Evolutionary conservation across 2,888 invertebrate genomes (phyloP).

Genomic region (Orthosia gothica): DNA sequence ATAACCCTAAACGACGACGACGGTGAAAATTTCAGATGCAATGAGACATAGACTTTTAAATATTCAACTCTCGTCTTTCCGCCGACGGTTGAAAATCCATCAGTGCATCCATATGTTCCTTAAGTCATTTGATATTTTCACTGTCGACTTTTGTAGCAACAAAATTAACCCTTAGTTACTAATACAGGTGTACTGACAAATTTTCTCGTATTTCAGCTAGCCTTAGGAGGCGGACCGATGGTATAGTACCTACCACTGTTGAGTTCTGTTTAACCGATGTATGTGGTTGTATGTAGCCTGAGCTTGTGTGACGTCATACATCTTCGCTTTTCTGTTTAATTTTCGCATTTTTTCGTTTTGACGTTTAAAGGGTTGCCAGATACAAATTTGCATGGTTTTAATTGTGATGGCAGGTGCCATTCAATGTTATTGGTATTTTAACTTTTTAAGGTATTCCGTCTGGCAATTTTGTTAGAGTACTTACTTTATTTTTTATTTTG

Average conservation of each 20-base stretch:
- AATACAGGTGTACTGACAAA: constrained; percentile 54
- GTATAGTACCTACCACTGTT: constrained; percentile 87
- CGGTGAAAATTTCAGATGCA: neutral
- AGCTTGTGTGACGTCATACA: constrained; percentile 59
- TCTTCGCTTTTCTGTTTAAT: constrained; percentile 52
- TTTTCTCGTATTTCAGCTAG: constrained; percentile 80
- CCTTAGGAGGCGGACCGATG: constrained; percentile 82
- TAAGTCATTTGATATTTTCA: neutral
- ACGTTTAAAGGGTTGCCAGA: constrained; percentile 11
- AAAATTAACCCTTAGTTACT: constrained; percentile 43
- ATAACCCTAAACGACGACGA: neutral
- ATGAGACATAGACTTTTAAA: neutral
- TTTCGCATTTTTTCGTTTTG: constrained; percentile 30
- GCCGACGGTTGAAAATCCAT: neutral
- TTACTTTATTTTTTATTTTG: no score
- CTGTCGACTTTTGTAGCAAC: neutral
- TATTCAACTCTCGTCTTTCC: neutral
- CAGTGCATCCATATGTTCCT: neutral
- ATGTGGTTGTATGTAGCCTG: constrained; percentile 64
- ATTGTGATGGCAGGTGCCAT: neutral
- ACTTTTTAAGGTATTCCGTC: neutral
- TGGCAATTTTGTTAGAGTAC: constrained; percentile 13
- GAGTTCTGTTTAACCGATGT: constrained; percentile 70
- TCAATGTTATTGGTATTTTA: neutral
- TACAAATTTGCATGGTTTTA: constrained; percentile 31